Percentiles rank a stretch among this genome's conserved stretches.
These are phyloP conservation scores for Tipula unca DNA, from an alignment of 2,888 invertebrate genomes.

Conservation along the genomic window DNA sequence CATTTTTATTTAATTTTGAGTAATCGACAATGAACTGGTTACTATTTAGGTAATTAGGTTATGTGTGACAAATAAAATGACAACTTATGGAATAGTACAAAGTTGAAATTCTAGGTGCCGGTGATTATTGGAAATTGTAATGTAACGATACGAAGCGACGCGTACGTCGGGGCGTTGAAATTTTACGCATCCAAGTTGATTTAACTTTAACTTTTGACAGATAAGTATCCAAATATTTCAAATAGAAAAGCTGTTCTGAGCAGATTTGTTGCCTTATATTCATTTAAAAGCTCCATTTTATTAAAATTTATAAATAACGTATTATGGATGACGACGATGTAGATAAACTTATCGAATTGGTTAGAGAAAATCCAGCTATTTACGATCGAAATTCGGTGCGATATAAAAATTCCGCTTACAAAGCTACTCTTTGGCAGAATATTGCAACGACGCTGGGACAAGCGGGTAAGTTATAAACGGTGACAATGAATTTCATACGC, in stretches of 20 bases:
- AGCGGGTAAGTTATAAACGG: neutral
- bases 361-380: neutral
- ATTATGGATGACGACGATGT: neutral
- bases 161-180: neutral
- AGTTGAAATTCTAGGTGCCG: neutral
- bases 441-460: neutral
- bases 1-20: conserved; percentile 56
- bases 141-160: neutral
- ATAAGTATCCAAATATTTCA: neutral
- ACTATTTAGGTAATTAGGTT: neutral
- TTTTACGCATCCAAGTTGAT: neutral
- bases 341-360: neutral
- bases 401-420: neutral
- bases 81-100: neutral
- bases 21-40: conserved; percentile 21
- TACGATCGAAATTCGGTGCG: neutral
- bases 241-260: no score
- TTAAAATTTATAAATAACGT: neutral
- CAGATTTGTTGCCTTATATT: no score
- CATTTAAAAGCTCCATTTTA: no score
- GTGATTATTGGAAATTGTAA: neutral
- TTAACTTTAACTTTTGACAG: neutral
- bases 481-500: neutral
- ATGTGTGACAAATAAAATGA: neutral
- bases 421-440: neutral